Evolutionary conservation across 2,888 invertebrate genomes (phyloP).

Genomic region (Azorinus chamasolen): DNA sequence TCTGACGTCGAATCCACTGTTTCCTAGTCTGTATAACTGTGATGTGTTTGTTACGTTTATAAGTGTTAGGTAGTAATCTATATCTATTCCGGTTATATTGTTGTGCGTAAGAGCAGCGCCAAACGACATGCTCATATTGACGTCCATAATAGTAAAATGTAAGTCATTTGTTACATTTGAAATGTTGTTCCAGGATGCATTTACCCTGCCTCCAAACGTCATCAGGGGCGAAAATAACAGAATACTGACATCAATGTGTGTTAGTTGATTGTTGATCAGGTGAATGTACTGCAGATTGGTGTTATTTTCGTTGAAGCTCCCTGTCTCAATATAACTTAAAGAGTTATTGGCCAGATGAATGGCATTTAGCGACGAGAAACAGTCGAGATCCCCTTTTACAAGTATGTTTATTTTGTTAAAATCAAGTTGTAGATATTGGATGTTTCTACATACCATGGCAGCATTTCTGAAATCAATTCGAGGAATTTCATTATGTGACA

Average conservation of each 20-base stretch:
- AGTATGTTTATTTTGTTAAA: conserved; percentile 31
- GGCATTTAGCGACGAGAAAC: conserved; percentile 20
- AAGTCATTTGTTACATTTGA: conserved; percentile 27
- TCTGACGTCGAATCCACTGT: conserved; percentile 31
- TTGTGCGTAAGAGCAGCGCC: conserved; percentile 22
- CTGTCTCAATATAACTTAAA: conserved; percentile 29
- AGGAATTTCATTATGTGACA: conserved; percentile 33
- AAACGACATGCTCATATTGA: background rate
- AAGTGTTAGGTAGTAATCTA: conserved; percentile 14
- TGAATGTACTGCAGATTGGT: conserved; percentile 7
- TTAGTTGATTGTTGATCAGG: conserved; percentile 33
- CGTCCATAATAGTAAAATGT: conserved; percentile 18
- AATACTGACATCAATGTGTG: conserved; percentile 29
- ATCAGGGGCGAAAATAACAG: conserved; percentile 1
- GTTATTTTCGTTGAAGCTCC: conserved; percentile 37
- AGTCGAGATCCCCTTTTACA: conserved; percentile 27
- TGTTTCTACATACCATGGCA: conserved; percentile 9
- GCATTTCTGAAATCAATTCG: conserved; percentile 4
- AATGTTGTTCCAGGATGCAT: conserved; percentile 40
- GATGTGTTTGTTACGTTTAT: conserved; percentile 21
- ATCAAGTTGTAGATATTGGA: conserved; percentile 21
- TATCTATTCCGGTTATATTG: conserved; percentile 27
- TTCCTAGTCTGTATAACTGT: conserved; percentile 8
- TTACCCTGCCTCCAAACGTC: background rate
- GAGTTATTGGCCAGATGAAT: conserved; percentile 32